Conservation (phyloP, 2,888 invertebrate genomes). For the Drosophila bunnanda region DNA sequence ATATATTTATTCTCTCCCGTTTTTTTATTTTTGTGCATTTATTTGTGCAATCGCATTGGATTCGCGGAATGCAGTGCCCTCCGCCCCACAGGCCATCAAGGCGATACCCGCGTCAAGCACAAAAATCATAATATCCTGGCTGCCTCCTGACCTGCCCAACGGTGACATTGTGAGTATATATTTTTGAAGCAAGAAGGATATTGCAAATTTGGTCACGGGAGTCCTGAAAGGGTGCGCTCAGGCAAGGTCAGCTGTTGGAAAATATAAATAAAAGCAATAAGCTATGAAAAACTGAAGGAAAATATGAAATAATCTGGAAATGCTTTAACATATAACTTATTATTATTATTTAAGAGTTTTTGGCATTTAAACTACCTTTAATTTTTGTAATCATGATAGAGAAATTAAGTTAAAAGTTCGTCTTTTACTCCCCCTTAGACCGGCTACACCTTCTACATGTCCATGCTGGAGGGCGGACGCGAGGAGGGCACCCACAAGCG, state of each 20-base stretch:
- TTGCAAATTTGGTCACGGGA: slow-evolving; percentile 4
- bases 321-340: too few species aligned
- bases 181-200: slow-evolving; percentile 1
- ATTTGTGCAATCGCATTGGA: slow-evolving; percentile 27
- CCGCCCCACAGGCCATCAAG: slow-evolving; percentile 95
- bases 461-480: slow-evolving; percentile 90
- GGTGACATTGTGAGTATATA: slow-evolving; percentile 89
- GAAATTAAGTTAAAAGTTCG: not conserved
- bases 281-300: not conserved
- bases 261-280: not conserved
- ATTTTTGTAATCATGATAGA: not conserved
- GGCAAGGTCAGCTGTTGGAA: not conserved
- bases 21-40: slow-evolving; percentile 30
- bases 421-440: slow-evolving; percentile 65
- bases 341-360: not conserved
- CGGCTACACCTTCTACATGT: slow-evolving; percentile 93
- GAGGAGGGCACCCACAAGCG: slow-evolving; percentile 92
- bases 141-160: slow-evolving; percentile 93
- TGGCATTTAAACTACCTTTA: not conserved
- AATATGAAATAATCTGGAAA: not conserved
- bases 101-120: slow-evolving; percentile 94
- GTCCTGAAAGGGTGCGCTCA: not conserved
- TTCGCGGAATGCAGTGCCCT: slow-evolving; percentile 88
- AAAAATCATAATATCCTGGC: slow-evolving; percentile 95
- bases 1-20: slow-evolving; percentile 8